Evolutionary conservation across 2,888 invertebrate genomes (phyloP), one percentile per base, ranked within the genome.

Genomic region (Lepidochitona cinerea): DNA sequence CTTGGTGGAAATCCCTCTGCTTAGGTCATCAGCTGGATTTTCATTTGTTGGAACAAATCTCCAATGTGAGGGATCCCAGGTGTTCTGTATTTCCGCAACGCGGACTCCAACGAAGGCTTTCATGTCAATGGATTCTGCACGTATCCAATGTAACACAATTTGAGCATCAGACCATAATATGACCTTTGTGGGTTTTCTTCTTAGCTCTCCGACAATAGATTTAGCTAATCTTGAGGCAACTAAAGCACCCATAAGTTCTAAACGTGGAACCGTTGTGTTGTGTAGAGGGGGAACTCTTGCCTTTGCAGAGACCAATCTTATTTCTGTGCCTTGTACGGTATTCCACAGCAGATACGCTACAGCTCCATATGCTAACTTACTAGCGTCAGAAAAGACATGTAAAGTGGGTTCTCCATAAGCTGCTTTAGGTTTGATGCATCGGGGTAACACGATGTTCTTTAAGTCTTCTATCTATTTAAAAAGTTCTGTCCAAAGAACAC

Each of bases 231-330:
- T 64, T 9, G 64, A 37, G 29, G 64, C 65, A 2, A 71, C 32
- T n/a, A 66, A 65, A n/a, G 65, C 66, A 33, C 29, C 71, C 71
- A 71, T 71, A 41, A 71, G 49, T 65, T 71, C 52, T 32, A 71
- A 36, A 12, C 71, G 71, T 23, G 49, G 49, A 33, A 71, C 37
- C 5, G 71, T 71, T 6, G 65, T 37, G n/a, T 71, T 41, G 23
- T 35, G 41, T 32, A 71, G 33, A 5, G 66, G 71, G 14, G 66
- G 29, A 23, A 71, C 71, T 33, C 65, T 64, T 29, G 37, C 26
- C 29, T 71, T 71, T 6, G 41, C 41, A 18, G 41, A 12, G 18
- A 9, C 41, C 18, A 41, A 41, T 12, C 41, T 12, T 12, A 41
- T 12, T 12, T 9, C 9, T 9, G 41, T 9, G 18, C 9, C 18